Conservation (phyloP, 2,888 invertebrate species). For the Nymphalis polychloros region DNA sequence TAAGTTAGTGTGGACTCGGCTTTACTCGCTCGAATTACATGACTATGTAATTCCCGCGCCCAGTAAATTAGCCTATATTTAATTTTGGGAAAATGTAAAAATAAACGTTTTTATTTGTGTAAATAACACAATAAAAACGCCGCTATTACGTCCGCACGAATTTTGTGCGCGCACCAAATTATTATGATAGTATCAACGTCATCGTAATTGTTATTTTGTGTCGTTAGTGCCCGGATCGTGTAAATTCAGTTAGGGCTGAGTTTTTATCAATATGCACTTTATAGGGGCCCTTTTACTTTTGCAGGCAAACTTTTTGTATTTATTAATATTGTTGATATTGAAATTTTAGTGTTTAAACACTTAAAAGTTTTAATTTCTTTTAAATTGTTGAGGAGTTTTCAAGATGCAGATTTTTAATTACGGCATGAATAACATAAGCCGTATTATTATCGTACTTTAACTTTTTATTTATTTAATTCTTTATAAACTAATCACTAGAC, state of each 20-base stretch:
- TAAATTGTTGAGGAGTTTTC: no score
- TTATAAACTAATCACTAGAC: no score
- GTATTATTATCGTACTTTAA: no score
- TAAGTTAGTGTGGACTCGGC: slow-evolving; percentile 40
- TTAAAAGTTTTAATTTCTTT: no score
- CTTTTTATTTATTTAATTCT: no score
- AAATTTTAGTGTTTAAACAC: no score
- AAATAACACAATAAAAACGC: slow-evolving; percentile 80
- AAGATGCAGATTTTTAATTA: no score
- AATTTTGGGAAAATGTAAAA: slow-evolving; percentile 82
- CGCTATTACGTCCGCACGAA: slow-evolving; percentile 69
- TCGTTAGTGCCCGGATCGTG: slow-evolving; percentile 75
- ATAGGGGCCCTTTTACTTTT: background rate
- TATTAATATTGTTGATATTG: background rate
- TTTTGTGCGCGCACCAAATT: slow-evolving; percentile 72
- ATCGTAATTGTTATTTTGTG: slow-evolving; percentile 77
- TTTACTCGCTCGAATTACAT: slow-evolving; percentile 62
- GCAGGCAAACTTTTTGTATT: background rate
- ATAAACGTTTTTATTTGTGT: slow-evolving; percentile 83
- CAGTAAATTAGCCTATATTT: slow-evolving; percentile 77
- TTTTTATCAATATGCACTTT: slow-evolving; percentile 33
- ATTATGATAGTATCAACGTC: slow-evolving; percentile 76
- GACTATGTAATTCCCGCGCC: slow-evolving; percentile 68
- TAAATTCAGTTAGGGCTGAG: slow-evolving; percentile 76
- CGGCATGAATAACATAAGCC: no score